phyloP scores from a whole-genome alignment of 2,797 vertebrate genomes.

The Chiroxiphia lanceolata region DNA sequence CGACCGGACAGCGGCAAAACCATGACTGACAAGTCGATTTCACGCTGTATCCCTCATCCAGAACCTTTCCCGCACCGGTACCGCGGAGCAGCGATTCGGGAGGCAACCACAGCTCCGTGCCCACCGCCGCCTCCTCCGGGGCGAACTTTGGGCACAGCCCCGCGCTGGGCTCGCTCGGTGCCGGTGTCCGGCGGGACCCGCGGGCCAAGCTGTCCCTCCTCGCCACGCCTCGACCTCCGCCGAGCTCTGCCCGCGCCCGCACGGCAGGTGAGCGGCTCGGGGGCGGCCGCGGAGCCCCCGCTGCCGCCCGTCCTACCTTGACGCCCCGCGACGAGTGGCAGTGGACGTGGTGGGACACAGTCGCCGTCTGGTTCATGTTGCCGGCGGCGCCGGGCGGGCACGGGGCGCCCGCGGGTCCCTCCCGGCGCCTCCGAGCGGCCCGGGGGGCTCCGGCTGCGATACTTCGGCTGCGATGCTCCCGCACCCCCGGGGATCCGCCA shows the following conservation, averaged over 20 bases:
- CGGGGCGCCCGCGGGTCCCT: background rate
- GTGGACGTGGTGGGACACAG: slow-evolving; percentile 90
- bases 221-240: background rate
- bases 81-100: accelerated
- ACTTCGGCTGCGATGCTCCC: background rate
- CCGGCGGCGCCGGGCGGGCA: background rate
- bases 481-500: background rate
- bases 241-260: background rate
- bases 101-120: background rate
- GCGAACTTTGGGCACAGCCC: background rate
- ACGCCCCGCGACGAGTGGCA: slow-evolving; percentile 86
- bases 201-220: background rate
- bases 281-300: background rate
- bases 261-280: background rate
- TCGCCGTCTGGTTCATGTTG: slow-evolving; percentile 93
- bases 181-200: background rate
- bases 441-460: background rate
- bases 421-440: background rate
- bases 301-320: slow-evolving; percentile 79
- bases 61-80: background rate
- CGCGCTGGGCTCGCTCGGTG: background rate
- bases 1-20: accelerated
- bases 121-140: background rate
- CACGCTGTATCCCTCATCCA: background rate
- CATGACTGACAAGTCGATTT: accelerated